Evolutionary conservation across 2,113 vertebrate species (phyloP), one percentile per base, ranked within the genome.

Genomic region (Crotalus viridis): DNA sequence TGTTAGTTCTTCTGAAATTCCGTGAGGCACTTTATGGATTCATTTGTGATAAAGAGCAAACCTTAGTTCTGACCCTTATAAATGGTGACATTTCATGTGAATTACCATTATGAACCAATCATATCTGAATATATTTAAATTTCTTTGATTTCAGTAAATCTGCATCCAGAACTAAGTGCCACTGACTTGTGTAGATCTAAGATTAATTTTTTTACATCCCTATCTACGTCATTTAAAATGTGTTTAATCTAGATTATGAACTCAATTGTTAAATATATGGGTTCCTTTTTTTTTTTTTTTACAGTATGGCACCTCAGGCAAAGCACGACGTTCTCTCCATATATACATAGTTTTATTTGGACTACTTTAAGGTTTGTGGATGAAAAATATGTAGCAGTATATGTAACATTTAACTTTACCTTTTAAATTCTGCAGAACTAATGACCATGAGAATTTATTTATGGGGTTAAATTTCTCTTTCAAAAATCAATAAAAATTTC

Each of bases 241-340:
- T 51, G 33, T 69, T 46, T 28, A 33, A 64, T 39, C 33, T 86
- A 4, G 56, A 86, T 61, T 15, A 10, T 64, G 52, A 57, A 57
- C 19, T 85, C 10, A 57, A 4, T 57, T 85, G 81, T 97, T 97
- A 97, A 94, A 95, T 97, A 95, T 97, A 96, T 97, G 96, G 97
- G 97, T 97, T 96, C 94, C n/a, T 95, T 94, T 96, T 94, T 95
- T 48, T 48, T 48, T 48, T 48, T 48, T 69, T 69, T n/a, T 13
- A 57, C 13, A 69, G 5, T 69, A 69, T 96, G 94, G 90, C 91
- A 95, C 26, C 95, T 94, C 95, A 95, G 91, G 57, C 91, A 96
- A 93, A 39, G 6, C n/a, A 87, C n/a, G 46, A 24, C 7, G 7
- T 54, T 51, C 94, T 89, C 81, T 89, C 93, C 95, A 95, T 93